Evolutionary conservation across 2,113 vertebrate genomes (phyloP).

Genomic region (Girardinichthys multiradiatus): DNA sequence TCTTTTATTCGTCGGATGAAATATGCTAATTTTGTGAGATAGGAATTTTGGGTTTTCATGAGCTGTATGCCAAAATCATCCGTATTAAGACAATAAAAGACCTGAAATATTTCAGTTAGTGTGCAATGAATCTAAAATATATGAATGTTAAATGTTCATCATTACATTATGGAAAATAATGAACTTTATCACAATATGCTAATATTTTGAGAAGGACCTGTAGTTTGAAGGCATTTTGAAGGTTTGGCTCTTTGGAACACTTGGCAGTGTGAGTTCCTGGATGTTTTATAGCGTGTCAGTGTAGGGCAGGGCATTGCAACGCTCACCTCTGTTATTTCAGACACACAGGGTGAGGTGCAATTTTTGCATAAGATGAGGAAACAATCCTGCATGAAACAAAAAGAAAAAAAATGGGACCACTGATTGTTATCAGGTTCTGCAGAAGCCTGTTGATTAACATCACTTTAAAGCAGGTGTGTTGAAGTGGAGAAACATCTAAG

Average conservation of each 20-base stretch:
- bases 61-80: too few species aligned
- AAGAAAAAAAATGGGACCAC: background rate
- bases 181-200: too few species aligned
- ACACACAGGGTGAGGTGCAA: constrained; percentile 7
- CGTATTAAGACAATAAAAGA: too few species aligned
- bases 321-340: constrained; percentile 36
- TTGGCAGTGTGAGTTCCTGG: background rate
- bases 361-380: constrained; percentile 48
- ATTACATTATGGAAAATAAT: too few species aligned
- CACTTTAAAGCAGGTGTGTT: background rate
- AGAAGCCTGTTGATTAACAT: background rate
- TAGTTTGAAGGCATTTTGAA: constrained; percentile 82
- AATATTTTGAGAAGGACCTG: too few species aligned
- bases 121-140: too few species aligned
- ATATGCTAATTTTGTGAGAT: too few species aligned
- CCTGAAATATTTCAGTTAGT: too few species aligned
- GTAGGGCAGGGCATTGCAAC: constrained; percentile 60
- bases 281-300: constrained; percentile 60
- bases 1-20: too few species aligned
- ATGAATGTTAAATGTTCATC: too few species aligned
- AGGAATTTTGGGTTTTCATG: too few species aligned
- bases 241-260: constrained; percentile 27
- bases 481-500: background rate
- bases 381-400: background rate
- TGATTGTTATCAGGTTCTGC: background rate